A percentile compares a stretch with the other conserved stretches of the same genome.
Conservation (phyloP, 2,113 vertebrate genomes). For the Brachyhypopomus occidentalis region DNA sequence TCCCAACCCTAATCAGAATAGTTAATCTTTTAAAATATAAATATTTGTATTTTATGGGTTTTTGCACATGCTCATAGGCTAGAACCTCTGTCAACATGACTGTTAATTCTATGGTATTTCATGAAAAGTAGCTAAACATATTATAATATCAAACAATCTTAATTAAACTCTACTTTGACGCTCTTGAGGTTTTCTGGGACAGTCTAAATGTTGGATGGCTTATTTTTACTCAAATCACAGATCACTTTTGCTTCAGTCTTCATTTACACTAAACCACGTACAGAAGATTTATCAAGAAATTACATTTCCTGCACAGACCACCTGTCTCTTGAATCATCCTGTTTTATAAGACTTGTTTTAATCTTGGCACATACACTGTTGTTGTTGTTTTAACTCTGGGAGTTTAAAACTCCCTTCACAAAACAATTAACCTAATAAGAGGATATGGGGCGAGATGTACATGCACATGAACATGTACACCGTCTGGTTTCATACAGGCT, state of each 20-base stretch:
- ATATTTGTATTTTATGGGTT: background rate
- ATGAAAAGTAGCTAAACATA: background rate
- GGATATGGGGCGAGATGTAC: background rate
- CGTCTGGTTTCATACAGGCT: background rate
- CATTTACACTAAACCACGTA: background rate
- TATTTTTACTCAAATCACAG: too few relatives aligned
- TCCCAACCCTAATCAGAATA: background rate
- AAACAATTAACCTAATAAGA: background rate
- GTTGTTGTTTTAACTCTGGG: background rate
- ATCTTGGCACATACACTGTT: background rate
- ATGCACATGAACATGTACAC: background rate
- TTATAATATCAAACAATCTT: background rate
- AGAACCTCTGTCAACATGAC: background rate
- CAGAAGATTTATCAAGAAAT: too few relatives aligned
- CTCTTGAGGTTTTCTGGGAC: background rate
- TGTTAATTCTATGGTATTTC: background rate
- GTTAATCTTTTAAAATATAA: background rate
- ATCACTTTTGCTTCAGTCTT: background rate
- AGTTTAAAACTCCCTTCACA: background rate
- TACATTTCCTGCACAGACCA: too few relatives aligned
- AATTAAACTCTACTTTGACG: background rate
- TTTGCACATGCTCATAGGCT: background rate
- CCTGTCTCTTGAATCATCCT: background rate
- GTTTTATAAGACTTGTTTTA: background rate
- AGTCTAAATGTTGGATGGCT: background rate